These are phyloP conservation scores for Telmatochromis brichardi DNA, from an alignment of 2,113 vertebrate species.

Conservation along the genomic window DNA sequence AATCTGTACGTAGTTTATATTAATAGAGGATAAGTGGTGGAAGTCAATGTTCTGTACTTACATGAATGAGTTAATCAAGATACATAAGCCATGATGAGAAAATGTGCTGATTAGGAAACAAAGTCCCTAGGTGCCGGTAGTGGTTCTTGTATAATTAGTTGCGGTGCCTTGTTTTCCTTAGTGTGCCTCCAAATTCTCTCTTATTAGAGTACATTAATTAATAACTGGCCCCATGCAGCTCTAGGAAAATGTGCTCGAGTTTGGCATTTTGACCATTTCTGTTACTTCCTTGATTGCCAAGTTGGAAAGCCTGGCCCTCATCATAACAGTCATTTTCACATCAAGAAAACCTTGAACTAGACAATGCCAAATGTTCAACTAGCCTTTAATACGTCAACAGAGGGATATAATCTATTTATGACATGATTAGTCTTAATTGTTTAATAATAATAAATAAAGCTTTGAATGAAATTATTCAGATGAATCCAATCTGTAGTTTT, in stretches of 20 bases:
- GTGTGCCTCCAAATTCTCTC: background rate
- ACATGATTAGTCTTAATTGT: background rate
- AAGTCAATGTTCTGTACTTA: background rate
- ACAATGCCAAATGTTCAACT: background rate
- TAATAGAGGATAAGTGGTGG: background rate
- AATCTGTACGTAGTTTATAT: background rate
- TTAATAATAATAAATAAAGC: background rate
- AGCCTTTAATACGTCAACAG: background rate
- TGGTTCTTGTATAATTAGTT: conserved; percentile 22
- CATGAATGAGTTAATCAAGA: background rate
- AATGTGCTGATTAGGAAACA: conserved; percentile 14
- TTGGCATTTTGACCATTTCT: background rate
- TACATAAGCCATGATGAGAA: background rate
- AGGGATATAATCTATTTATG: background rate
- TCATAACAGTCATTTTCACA: background rate
- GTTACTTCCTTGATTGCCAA: background rate
- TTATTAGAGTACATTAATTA: conserved; percentile 15
- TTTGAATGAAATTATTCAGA: background rate
- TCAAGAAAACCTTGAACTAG: background rate
- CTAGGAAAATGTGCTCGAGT: background rate
- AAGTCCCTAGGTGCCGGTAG: background rate
- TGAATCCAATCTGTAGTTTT: background rate
- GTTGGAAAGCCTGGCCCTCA: background rate
- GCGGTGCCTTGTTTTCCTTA: conserved; percentile 10
- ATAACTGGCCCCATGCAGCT: background rate